phyloP scores from a whole-genome alignment of 2,113 vertebrate species.

The Kryptolebias marmoratus region DNA sequence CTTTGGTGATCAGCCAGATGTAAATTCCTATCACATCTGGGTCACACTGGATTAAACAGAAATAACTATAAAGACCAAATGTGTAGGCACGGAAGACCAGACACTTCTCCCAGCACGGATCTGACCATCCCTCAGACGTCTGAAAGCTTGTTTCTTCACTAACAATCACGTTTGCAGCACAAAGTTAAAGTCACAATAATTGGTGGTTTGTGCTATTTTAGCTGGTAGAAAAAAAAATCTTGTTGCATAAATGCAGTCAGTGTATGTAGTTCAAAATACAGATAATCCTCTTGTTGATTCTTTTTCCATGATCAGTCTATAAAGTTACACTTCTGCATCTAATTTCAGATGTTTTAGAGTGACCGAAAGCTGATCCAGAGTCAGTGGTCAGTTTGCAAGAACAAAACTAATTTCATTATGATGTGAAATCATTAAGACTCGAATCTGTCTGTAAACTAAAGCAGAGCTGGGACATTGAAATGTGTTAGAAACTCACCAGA shows the following conservation, averaged over 20 bases:
- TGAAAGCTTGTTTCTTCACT: neutral
- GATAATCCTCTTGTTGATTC: neutral
- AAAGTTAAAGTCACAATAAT: slow-evolving; percentile 11
- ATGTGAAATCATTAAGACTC: neutral
- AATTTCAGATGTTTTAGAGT: slow-evolving; percentile 18
- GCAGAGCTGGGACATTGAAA: neutral
- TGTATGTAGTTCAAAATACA: slow-evolving; percentile 2
- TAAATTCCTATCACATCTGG: slow-evolving; percentile 55
- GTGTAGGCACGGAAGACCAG: slow-evolving; percentile 67
- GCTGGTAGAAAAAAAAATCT: slow-evolving; percentile 9
- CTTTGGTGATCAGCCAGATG: slow-evolving; percentile 62
- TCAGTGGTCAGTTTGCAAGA: slow-evolving; percentile 8
- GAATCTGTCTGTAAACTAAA: neutral
- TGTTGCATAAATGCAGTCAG: slow-evolving; percentile 25
- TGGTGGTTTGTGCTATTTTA: slow-evolving; percentile 35
- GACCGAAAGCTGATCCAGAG: slow-evolving; percentile 6
- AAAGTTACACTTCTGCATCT: slow-evolving; percentile 18
- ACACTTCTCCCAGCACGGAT: slow-evolving; percentile 35
- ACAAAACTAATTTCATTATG: neutral
- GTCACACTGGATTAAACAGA: slow-evolving; percentile 66
- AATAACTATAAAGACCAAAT: slow-evolving; percentile 43
- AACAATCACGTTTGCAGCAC: slow-evolving; percentile 18
- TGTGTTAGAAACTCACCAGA: slow-evolving; percentile 5
- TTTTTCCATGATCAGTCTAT: neutral
- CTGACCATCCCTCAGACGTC: slow-evolving; percentile 18